These are phyloP conservation scores for Bryconaethiops microstoma DNA, from an alignment of 2,797 vertebrate genomes.

Conservation along the genomic window DNA sequence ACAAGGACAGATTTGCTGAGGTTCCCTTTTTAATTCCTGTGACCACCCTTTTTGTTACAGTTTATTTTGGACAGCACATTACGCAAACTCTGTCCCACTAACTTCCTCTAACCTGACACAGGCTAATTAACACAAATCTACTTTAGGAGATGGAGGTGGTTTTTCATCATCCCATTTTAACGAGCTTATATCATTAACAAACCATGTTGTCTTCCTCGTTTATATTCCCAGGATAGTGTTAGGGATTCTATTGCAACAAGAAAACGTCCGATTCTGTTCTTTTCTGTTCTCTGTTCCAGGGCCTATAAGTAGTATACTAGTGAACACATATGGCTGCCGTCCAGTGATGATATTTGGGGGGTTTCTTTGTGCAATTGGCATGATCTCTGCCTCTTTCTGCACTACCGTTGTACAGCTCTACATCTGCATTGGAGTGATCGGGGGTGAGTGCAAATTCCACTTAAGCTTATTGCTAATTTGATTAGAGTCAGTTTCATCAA, in stretches of 20 bases:
- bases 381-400: constrained; percentile 92
- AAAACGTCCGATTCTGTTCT: neutral
- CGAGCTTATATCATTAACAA: constrained; percentile 15
- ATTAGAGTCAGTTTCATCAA: constrained; percentile 38
- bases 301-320: constrained; percentile 93
- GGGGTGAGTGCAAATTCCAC: constrained; percentile 79
- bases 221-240: neutral
- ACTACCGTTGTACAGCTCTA: constrained; percentile 87
- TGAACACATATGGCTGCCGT: constrained; percentile 94
- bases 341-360: constrained; percentile 93
- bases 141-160: neutral
- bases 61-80: neutral
- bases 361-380: constrained; percentile 82
- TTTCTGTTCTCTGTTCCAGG: constrained; percentile 72
- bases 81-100: neutral
- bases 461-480: constrained; percentile 37
- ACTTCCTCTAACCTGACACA: neutral
- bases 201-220: neutral
- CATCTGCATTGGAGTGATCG: constrained; percentile 89
- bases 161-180: neutral
- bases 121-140: neutral
- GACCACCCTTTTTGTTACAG: neutral
- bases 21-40: neutral
- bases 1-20: neutral
- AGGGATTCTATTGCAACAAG: neutral